A percentile compares a stretch with the other conserved stretches of the same genome.
These are phyloP conservation scores for Enteromius unitaeniatus DNA, from an alignment of 2,797 vertebrate genomes.

Conservation along the genomic window DNA sequence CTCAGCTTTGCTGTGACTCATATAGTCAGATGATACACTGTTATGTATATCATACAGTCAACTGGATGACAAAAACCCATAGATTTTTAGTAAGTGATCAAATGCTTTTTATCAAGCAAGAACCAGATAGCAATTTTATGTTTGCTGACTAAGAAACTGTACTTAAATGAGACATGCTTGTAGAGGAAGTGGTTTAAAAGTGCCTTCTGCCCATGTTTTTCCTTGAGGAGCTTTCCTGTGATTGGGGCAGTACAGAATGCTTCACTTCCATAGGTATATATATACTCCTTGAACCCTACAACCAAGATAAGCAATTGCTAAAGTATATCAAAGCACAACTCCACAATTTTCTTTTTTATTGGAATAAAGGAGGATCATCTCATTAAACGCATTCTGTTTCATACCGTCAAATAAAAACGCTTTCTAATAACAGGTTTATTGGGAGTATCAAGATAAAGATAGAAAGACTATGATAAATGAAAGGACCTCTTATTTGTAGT, in stretches of 20 bases:
- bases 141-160: neutral
- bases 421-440: neutral
- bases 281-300: neutral
- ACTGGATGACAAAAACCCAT: neutral
- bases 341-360: neutral
- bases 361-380: neutral
- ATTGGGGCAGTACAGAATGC: constrained; percentile 13
- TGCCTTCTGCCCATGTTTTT: constrained; percentile 70
- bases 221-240: constrained; percentile 21
- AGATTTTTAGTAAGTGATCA: neutral
- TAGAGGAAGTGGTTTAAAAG: constrained; percentile 66
- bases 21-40: constrained; percentile 5
- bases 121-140: constrained; percentile 18
- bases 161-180: neutral
- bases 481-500: constrained; percentile 19
- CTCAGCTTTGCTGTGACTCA: constrained; percentile 10
- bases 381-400: neutral
- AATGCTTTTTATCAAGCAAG: constrained; percentile 44
- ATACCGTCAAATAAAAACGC: neutral
- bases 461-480: neutral
- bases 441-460: neutral
- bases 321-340: neutral
- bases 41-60: constrained; percentile 22
- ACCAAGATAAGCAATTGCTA: neutral
- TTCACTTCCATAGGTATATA: neutral